Evolutionary conservation across 2,113 vertebrate genomes (phyloP), one percentile per base, ranked within the genome.

Genomic region (Ovis canadensis): DNA sequence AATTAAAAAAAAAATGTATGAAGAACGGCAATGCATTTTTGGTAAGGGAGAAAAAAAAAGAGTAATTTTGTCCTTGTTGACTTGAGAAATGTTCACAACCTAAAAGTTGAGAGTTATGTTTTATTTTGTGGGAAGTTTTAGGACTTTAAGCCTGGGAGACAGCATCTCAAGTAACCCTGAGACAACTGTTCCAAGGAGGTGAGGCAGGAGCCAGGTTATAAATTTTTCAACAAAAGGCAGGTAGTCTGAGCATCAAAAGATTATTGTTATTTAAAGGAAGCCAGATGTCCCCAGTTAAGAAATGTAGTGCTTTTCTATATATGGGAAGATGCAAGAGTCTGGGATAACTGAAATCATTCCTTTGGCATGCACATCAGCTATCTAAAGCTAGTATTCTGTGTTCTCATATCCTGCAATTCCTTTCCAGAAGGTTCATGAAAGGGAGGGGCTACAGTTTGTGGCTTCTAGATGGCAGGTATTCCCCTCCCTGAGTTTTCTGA

Each of bases 301-400:
- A 64, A n/a, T 17, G 15, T 1, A 33, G 62, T n/a, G 62, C 7
- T 17, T 64, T 64, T n/a, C 31, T n/a, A 64, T 64, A 33, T 64
- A n/a, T n/a, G 31, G 62, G 15, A 64, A 64, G 62, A 64, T 64
- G 62, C 62, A 64, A 33, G 31, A 64, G 31, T 33, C 31, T 64
- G 31, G 31, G 31, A 7, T n/a, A 33, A 64, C 31, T 64, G 31
- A 64, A 64, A 17, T 33, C 15, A n/a, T 33, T 64, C 7, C 31
- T n/a, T n/a, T 33, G 15, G 8, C 17, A n/a, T 33, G 62, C 62
- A n/a, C 0, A 0, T 64, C 31, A 64, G 62, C 31, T 64, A 8
- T n/a, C 62, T 64, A 64, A 15, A 64, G 31, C 31, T 16, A 64
- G 31, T 64, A n/a, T 64, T 31, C 31, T 64, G 31, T 64, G 62